These are phyloP conservation scores for Montipora sp. DNA, from an alignment of 64 coral and sea anemone genomes.

Conservation along the genomic window DNA sequence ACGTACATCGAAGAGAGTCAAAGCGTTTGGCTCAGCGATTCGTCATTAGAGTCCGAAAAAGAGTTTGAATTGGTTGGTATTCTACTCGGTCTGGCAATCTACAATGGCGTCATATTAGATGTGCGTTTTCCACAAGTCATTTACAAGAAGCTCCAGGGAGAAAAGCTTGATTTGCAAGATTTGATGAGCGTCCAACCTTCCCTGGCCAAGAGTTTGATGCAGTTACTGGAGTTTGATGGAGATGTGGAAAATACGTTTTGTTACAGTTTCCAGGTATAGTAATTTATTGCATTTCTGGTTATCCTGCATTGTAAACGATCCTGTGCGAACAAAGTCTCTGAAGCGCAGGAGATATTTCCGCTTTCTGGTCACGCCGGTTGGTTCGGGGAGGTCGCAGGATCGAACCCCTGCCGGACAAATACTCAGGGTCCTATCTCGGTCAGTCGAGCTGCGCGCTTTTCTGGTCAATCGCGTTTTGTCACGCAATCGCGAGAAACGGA, in stretches of 20 bases:
- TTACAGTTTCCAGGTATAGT: slow-evolving; percentile 86
- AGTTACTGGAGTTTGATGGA: slow-evolving; percentile 81
- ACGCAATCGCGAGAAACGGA: no score
- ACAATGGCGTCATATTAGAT: slow-evolving; percentile 96
- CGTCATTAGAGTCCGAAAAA: slow-evolving; percentile 86
- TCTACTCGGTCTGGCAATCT: slow-evolving; percentile 90
- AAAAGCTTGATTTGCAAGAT: slow-evolving; percentile 66
- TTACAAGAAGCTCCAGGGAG: slow-evolving; percentile 93
- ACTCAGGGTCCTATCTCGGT: no score
- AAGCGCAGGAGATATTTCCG: no score
- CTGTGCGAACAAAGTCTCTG: no score
- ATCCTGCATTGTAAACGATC: no score
- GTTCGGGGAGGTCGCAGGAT: no score
- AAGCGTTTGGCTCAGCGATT: slow-evolving; percentile 85
- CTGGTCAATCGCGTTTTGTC: no score
- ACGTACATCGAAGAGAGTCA: slow-evolving; percentile 75
- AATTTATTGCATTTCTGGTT: not conserved
- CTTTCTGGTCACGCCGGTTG: no score
- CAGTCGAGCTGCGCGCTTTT: no score
- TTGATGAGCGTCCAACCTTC: slow-evolving; percentile 81
- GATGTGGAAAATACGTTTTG: slow-evolving; percentile 94
- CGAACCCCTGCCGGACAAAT: no score
- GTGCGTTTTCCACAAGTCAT: slow-evolving; percentile 93
- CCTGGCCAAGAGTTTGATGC: slow-evolving; percentile 74
- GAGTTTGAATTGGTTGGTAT: slow-evolving; percentile 92